These are phyloP conservation scores for Papilio helenus DNA, from an alignment of 1,140 invertebrate species.

Conservation along the genomic window DNA sequence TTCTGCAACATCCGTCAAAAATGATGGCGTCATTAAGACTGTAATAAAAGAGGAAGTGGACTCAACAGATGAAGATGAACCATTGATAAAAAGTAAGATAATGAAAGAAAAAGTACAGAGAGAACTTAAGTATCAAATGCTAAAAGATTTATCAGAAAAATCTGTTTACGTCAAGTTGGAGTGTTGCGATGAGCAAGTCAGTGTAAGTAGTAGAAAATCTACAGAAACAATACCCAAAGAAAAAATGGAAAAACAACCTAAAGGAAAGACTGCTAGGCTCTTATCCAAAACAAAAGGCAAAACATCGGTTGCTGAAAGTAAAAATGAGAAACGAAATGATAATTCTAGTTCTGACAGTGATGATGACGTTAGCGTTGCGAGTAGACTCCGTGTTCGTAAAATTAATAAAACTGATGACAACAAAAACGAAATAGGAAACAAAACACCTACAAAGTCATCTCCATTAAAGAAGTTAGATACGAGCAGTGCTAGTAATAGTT, in stretches of 20 bases:
- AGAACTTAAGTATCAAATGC: conserved; percentile 69
- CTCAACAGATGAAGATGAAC: conserved; percentile 82
- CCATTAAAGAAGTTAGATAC: conserved; percentile 70
- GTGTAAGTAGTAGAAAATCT: conserved; percentile 69
- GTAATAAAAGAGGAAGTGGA: conserved; percentile 71
- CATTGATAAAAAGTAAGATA: conserved; percentile 80
- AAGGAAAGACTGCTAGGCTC: conserved; percentile 60
- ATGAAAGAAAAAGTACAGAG: conserved; percentile 73
- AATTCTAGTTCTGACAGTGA: conserved; percentile 77
- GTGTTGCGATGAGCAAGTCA: conserved; percentile 74
- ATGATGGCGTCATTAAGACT: conserved; percentile 61
- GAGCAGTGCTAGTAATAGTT: conserved; percentile 65
- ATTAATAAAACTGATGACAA: conserved; percentile 70
- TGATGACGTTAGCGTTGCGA: conserved; percentile 68
- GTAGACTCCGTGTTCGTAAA: conserved; percentile 72
- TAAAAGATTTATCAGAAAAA: conserved; percentile 78
- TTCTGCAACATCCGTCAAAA: conserved; percentile 58
- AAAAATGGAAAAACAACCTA: conserved; percentile 63
- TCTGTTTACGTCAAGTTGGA: conserved; percentile 77
- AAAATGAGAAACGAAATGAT: conserved; percentile 59
- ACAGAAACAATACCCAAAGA: conserved; percentile 63
- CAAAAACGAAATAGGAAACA: conserved; percentile 54
- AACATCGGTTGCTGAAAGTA: conserved; percentile 57
- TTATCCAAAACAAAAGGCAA: conserved; percentile 60
- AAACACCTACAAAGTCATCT: conserved; percentile 68